Base-by-base conservation (phyloP, 1,140 invertebrate species). In the Hyposmocoma kahamanoa region DNA sequence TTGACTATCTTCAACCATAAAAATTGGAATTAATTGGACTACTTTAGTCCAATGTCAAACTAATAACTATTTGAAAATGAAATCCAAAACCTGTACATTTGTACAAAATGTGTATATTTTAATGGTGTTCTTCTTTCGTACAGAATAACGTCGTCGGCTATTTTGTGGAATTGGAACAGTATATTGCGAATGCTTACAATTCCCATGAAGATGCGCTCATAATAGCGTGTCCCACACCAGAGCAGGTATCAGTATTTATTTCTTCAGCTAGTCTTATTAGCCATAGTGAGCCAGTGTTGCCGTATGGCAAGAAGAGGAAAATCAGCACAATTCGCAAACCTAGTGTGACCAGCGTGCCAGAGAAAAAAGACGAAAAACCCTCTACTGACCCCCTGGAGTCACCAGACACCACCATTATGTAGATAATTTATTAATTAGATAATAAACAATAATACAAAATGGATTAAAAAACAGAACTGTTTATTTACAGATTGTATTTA, bases 221-320 rank as follows among this genome's bases (percentile, higher is more conserved):
- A 22, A 93, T 97, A 9, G 95, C 90, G 10, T 97, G 95, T 82
- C 97, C 97, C 0, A 91, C 95, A 3, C 90, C 94, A 9, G 97
- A 98, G 74, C 96, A 98, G 87, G 90, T 98, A 9, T 94, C 94
- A n/a, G 89, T 96, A n/a, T 89, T 96, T 54, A 86, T 97, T 24
- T 95, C 94, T 18, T 95, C 94, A 10, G 89, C 91, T 1, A 91
- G 90, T 53, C 85, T 93, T 2, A 78, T 89, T 13, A 86, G 87
- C 10, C 84, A 79, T 38, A 72, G 59, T 17, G 82, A 87, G 20
- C 68, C 71, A 32, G 79, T 87, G 38, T 53, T 74, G 57, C 86
- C 86, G 19, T 87, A 73, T 54, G 84, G 86, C 0, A 78, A 68
- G 47, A 84, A 79, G 49, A 62, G 70, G 42, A 74, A 74, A 36